Evolutionary conservation across 2,113 vertebrate species (phyloP), one percentile per base, ranked within the genome.

Genomic region (Tetrao urogallus): DNA sequence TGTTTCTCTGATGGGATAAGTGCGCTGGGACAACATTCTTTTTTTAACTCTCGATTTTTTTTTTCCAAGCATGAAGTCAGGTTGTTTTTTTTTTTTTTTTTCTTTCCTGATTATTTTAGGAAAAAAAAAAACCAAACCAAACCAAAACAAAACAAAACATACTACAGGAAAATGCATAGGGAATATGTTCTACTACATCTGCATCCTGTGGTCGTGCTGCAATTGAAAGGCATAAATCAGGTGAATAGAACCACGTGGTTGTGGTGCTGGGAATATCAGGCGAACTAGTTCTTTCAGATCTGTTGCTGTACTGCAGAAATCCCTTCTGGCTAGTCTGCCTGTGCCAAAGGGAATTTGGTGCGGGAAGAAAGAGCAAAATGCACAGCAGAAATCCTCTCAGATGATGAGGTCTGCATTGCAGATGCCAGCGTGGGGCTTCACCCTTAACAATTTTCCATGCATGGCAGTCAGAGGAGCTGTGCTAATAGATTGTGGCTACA

Each of bases 301-400:
- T 50, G 48, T 50, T 50, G 21, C 47, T 48, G 47, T 22, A 18
- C 61, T 64, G n/a, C 32, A 47, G 77, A 81, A 78, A 64, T 17
- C n/a, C 34, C 32, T 75, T 88, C 71, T 67, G 71, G 18, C 42
- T 87, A 42, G 1, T 0, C 45, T 74, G 25, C 20, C 50, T 13
- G 32, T 52, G 78, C 74, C 50, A 28, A 70, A 28, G 45, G 65
- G 70, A n/a, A 28, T 93, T 70, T 61, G 50, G 65, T 30, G 56
- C 32, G 70, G 42, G 47, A 45, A 28, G 42, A 11, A 66, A 60
- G 61, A 65, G 65, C 42, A 57, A 50, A 87, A 30, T 19, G 22
- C 0, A 1, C 20, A 57, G 65, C 52, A 88, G 63, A 47, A 63
- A 27, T 32, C 47, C 0, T 0, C 36, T 14, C 67, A 58, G 25